Evolutionary conservation across 2,888 invertebrate species (phyloP).

Genomic region (Perizoma affinitatum): DNA sequence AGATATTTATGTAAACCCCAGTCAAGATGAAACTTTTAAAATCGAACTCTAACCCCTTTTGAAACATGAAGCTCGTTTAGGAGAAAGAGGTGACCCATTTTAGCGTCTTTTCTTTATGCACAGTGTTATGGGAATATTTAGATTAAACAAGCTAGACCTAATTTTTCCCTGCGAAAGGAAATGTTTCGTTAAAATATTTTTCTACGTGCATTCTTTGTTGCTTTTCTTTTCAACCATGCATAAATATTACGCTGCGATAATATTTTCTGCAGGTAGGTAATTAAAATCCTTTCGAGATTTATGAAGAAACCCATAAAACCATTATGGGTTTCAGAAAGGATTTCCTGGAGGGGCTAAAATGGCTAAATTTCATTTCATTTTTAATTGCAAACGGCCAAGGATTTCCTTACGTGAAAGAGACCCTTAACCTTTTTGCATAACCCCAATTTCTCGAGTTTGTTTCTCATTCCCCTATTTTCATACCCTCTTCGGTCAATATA

Average conservation of each 20-base stretch:
- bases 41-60: conserved; percentile 21
- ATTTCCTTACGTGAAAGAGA: conserved; percentile 36
- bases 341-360: conserved; percentile 20
- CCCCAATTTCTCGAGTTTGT: conserved; percentile 45
- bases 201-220: conserved; percentile 14
- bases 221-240: conserved; percentile 11
- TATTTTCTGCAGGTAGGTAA: conserved; percentile 18
- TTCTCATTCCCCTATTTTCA: conserved; percentile 46
- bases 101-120: conserved; percentile 14
- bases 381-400: conserved; percentile 37
- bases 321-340: conserved; percentile 25
- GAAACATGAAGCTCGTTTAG: conserved; percentile 22
- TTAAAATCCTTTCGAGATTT: conserved; percentile 12
- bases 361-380: conserved; percentile 30
- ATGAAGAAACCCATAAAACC: conserved; percentile 10
- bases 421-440: conserved; percentile 42
- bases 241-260: conserved; percentile 12
- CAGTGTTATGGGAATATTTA: conserved; percentile 10
- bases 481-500: conserved; percentile 47
- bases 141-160: conserved; percentile 4
- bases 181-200: conserved; percentile 14
- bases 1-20: conserved; percentile 32
- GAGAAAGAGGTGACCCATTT: conserved; percentile 27
- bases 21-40: conserved; percentile 32
- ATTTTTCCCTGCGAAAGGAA: conserved; percentile 4